phyloP scores from a whole-genome alignment of 1,140 invertebrate genomes.

The Ostrea denselamellosa region DNA sequence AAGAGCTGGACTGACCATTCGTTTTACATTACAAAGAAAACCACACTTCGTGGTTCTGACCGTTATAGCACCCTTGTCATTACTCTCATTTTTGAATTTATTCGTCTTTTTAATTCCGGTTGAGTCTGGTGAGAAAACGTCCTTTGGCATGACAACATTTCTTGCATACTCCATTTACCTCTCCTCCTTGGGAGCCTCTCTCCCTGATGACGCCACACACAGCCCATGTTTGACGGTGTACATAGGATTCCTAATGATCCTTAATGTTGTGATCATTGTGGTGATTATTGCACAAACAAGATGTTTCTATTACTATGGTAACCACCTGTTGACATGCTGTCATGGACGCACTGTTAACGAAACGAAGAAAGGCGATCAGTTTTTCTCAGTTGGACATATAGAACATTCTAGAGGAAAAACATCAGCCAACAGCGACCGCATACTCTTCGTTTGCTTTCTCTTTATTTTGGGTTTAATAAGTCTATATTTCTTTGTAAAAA shows the following conservation, averaged over 20 bases:
- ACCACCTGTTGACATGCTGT: not conserved
- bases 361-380: not conserved
- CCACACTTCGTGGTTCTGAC: conserved; percentile 52
- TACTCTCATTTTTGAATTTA: conserved; percentile 54
- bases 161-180: conserved; percentile 56
- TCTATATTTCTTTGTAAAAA: too few relatives aligned
- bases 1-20: not conserved
- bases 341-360: too few relatives aligned
- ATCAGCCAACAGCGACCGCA: too few relatives aligned
- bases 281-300: not conserved
- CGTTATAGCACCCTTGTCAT: conserved; percentile 55
- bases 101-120: conserved; percentile 58
- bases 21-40: not conserved
- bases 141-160: conserved; percentile 58
- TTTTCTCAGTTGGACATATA: too few relatives aligned
- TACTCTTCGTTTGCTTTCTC: too few relatives aligned
- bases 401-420: too few relatives aligned
- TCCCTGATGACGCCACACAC: not conserved
- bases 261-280: not conserved
- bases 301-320: not conserved
- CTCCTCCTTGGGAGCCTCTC: not conserved
- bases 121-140: conserved; percentile 61
- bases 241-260: not conserved
- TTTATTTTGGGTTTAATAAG: too few relatives aligned
- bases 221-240: not conserved